Percentiles rank a stretch among this genome's conserved stretches.
Conservation (phyloP, 2,797 vertebrate species). For the Acipenser ruthenus region DNA sequence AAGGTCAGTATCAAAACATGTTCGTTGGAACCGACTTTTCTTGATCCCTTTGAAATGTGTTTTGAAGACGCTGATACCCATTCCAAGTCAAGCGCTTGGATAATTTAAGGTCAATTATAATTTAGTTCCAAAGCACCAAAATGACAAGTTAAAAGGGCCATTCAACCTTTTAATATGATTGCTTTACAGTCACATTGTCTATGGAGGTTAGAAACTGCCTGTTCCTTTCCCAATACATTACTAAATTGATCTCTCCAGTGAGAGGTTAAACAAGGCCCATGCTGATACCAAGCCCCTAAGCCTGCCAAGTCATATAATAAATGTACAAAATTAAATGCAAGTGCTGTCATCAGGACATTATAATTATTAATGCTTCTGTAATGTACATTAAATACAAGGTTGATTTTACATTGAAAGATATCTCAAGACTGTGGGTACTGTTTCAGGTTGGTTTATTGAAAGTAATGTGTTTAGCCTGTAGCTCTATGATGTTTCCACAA, state of each 20-base stretch:
- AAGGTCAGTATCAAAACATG: conserved; percentile 49
- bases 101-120: conserved; percentile 41
- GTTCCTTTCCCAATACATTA: background rate
- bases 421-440: too few relatives aligned
- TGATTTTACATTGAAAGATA: too few relatives aligned
- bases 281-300: background rate
- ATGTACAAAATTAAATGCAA: conserved; percentile 14
- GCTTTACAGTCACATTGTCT: conserved; percentile 9
- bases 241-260: too few relatives aligned
- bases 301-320: background rate
- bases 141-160: conserved; percentile 15
- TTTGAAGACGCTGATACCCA: conserved; percentile 25
- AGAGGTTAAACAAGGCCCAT: background rate
- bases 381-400: too few relatives aligned
- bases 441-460: too few relatives aligned
- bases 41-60: conserved; percentile 39
- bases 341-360: background rate
- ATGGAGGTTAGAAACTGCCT: conserved; percentile 5
- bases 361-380: too few relatives aligned
- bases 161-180: conserved; percentile 16
- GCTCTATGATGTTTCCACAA: too few relatives aligned
- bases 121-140: conserved; percentile 17
- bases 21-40: conserved; percentile 45
- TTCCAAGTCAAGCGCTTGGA: conserved; percentile 7
- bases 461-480: too few relatives aligned